phyloP scores from a whole-genome alignment of 2,797 vertebrate species.

The Ctenopoma kingsleyae region DNA sequence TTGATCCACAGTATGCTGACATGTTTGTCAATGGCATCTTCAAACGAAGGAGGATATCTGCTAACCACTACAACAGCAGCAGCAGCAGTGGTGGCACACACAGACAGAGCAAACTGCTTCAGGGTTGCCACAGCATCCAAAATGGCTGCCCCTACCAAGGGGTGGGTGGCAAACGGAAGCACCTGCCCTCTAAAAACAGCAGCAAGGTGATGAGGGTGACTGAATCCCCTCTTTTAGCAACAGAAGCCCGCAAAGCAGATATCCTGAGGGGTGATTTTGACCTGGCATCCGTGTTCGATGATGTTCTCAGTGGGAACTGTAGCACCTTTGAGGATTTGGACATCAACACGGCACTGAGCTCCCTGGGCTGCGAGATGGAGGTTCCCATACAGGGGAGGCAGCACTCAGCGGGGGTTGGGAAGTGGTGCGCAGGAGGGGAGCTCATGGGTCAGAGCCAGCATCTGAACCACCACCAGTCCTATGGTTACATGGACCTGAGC shows the following conservation, averaged over 20 bases:
- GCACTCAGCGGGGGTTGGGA: slow-evolving; percentile 64
- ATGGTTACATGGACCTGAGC: slow-evolving; percentile 77
- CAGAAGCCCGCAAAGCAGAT: slow-evolving; percentile 79
- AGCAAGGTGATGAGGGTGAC: slow-evolving; percentile 70
- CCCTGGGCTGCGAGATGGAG: slow-evolving; percentile 87
- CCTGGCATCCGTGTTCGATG: slow-evolving; percentile 87
- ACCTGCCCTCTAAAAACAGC: slow-evolving; percentile 68
- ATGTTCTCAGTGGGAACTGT: slow-evolving; percentile 84
- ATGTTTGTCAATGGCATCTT: slow-evolving; percentile 91
- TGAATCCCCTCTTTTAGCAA: slow-evolving; percentile 83
- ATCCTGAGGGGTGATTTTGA: slow-evolving; percentile 87
- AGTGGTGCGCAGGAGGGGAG: slow-evolving; percentile 80
- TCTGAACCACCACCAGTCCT: slow-evolving; percentile 75
- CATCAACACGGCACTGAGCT: slow-evolving; percentile 88
- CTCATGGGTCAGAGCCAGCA: slow-evolving; percentile 62
- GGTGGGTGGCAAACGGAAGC: slow-evolving; percentile 73
- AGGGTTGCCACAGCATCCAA: slow-evolving; percentile 68
- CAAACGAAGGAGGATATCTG: slow-evolving; percentile 87
- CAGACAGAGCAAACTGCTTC: slow-evolving; percentile 77
- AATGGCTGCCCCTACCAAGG: slow-evolving; percentile 74
- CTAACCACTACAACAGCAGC: slow-evolving; percentile 77
- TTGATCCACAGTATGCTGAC: slow-evolving; percentile 88
- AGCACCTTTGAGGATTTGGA: slow-evolving; percentile 91
- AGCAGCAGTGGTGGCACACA: slow-evolving; percentile 49
- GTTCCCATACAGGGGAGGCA: slow-evolving; percentile 79